Evolutionary conservation across 2,888 invertebrate genomes (phyloP).

Genomic region (Amaurobius ferox): DNA sequence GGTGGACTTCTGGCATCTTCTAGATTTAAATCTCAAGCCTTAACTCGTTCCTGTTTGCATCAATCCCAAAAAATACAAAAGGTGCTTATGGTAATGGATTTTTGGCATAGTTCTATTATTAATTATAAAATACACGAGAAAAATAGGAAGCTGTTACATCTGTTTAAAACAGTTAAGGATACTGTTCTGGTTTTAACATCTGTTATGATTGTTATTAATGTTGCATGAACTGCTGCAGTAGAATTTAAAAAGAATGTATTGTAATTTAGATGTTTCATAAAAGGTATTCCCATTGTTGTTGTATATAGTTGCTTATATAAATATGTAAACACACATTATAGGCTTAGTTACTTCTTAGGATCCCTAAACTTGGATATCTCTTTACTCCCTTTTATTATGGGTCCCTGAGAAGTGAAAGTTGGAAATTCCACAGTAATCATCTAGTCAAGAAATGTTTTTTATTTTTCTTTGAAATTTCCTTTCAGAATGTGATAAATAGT

Average conservation of each 20-base stretch:
- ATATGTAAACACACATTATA: constrained; percentile 43
- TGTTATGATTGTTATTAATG: constrained; percentile 63
- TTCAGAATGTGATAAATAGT: no score
- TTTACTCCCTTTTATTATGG: not conserved
- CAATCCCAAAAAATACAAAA: constrained; percentile 45
- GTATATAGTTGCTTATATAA: constrained; percentile 57
- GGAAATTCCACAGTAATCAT: not conserved
- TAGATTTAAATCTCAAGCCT: constrained; percentile 29
- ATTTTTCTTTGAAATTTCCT: no score
- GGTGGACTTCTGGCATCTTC: constrained; percentile 68
- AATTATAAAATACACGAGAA: constrained; percentile 26
- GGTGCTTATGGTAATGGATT: constrained; percentile 69
- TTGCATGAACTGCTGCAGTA: constrained; percentile 63
- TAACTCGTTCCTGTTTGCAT: constrained; percentile 49
- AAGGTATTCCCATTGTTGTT: constrained; percentile 43
- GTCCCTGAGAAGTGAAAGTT: constrained; percentile 3
- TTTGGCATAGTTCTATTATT: constrained; percentile 52
- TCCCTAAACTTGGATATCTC: constrained; percentile 1
- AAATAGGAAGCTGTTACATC: constrained; percentile 47
- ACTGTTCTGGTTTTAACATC: constrained; percentile 67
- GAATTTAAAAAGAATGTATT: constrained; percentile 37
- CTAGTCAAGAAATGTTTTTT: not conserved
- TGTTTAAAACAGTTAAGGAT: constrained; percentile 46
- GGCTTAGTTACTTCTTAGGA: constrained; percentile 12
- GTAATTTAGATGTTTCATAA: constrained; percentile 63